phyloP scores from a whole-genome alignment of 92 coral and sea anemone species.

The Parazoanthus atlanticus region DNA sequence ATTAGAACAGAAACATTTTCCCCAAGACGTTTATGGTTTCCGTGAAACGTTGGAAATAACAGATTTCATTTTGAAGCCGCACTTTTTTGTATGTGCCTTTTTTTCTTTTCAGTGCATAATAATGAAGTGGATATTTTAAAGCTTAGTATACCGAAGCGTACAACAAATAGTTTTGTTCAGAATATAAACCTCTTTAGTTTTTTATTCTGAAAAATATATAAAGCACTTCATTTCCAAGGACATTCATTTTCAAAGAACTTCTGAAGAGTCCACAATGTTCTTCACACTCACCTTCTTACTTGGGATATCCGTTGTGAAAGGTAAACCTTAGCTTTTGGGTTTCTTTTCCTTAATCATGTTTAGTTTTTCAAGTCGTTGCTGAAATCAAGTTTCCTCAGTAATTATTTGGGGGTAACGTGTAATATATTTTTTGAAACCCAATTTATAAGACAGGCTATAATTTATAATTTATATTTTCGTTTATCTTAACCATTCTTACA shows the following conservation, averaged over 20 bases:
- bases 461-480: too few species aligned
- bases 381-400: background rate
- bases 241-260: background rate
- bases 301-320: background rate
- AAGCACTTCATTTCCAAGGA: background rate
- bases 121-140: background rate
- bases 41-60: constrained; percentile 17
- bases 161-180: constrained; percentile 9
- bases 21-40: constrained; percentile 4
- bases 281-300: background rate
- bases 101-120: background rate
- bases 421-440: too few species aligned
- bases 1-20: constrained; percentile 27
- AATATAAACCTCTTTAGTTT: background rate
- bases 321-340: background rate
- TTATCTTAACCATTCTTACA: background rate
- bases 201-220: constrained; percentile 10
- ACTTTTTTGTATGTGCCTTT: background rate
- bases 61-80: background rate
- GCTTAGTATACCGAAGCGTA: background rate
- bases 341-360: background rate
- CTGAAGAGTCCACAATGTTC: background rate
- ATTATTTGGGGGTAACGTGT: background rate
- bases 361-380: background rate
- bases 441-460: too few species aligned